Conservation (phyloP, 1,140 invertebrate species). For the Drosophila arizonae region DNA sequence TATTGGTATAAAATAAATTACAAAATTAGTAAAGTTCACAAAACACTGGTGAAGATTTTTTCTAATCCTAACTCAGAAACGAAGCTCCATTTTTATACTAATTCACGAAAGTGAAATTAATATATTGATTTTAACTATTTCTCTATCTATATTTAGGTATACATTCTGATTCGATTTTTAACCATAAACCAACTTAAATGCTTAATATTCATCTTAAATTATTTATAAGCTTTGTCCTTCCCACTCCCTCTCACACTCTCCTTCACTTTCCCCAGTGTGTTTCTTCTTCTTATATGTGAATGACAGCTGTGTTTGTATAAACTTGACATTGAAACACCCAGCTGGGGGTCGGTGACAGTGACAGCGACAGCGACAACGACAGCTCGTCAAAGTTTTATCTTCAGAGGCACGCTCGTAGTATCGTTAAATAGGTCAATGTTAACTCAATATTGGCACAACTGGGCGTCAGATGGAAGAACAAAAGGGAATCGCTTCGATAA, state of each 20-base stretch:
- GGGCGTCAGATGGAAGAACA: conserved; percentile 10
- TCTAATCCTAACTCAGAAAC: too few relatives aligned
- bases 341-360: not conserved
- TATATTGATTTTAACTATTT: too few relatives aligned
- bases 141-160: too few relatives aligned
- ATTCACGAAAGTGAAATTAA: too few relatives aligned
- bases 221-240: not conserved
- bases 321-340: conserved; percentile 27
- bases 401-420: not conserved
- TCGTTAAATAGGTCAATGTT: conserved; percentile 49
- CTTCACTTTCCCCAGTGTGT: not conserved
- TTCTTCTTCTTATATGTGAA: not conserved
- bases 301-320: not conserved
- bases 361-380: too few relatives aligned
- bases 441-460: conserved; percentile 64
- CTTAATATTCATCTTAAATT: not conserved
- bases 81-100: too few relatives aligned
- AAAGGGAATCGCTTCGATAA: conserved; percentile 1
- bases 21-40: too few relatives aligned
- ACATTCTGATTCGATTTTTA: too few relatives aligned
- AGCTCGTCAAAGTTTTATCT: conserved; percentile 11
- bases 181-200: too few relatives aligned
- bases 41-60: too few relatives aligned
- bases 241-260: not conserved
- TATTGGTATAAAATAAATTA: too few relatives aligned